A percentile compares a stretch with the other conserved stretches of the same genome.
These are phyloP conservation scores for Heterocephalus glaber DNA, from an alignment of 2,113 vertebrate species.

Conservation along the genomic window DNA sequence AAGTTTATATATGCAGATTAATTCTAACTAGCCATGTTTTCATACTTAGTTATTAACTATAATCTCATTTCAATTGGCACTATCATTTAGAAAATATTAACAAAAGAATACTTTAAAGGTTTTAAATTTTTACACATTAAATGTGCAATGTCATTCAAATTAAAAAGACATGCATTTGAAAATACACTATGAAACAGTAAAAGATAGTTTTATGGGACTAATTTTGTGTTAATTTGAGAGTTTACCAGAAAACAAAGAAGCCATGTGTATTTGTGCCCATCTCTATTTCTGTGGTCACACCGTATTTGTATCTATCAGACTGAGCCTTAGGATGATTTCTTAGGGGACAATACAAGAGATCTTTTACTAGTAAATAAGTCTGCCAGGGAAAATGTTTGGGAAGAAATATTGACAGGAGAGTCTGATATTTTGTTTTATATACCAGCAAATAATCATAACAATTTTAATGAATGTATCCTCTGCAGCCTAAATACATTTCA, in stretches of 20 bases:
- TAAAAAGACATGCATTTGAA: slow-evolving; percentile 52
- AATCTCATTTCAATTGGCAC: slow-evolving; percentile 49
- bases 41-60: slow-evolving; percentile 69
- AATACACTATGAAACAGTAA: slow-evolving; percentile 36
- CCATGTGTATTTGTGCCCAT: not conserved
- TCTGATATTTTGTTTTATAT: slow-evolving; percentile 56
- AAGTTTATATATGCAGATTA: slow-evolving; percentile 66
- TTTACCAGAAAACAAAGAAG: slow-evolving; percentile 46
- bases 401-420: not conserved
- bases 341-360: not conserved
- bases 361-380: not conserved
- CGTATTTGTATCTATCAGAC: not conserved
- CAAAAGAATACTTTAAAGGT: slow-evolving; percentile 45
- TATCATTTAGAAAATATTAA: slow-evolving; percentile 66
- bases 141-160: slow-evolving; percentile 44
- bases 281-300: not conserved
- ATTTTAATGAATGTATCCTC: slow-evolving; percentile 43
- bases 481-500: slow-evolving; percentile 60
- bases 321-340: not conserved
- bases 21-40: slow-evolving; percentile 75
- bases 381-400: slow-evolving; percentile 3
- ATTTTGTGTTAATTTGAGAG: slow-evolving; percentile 41
- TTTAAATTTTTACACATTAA: slow-evolving; percentile 50
- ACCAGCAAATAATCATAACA: slow-evolving; percentile 27
- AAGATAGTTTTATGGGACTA: slow-evolving; percentile 22